A percentile compares a stretch with the other conserved stretches of the same genome.
phyloP scores from a whole-genome alignment of 92 coral and sea anemone species.

The Parazoanthus swiftii region DNA sequence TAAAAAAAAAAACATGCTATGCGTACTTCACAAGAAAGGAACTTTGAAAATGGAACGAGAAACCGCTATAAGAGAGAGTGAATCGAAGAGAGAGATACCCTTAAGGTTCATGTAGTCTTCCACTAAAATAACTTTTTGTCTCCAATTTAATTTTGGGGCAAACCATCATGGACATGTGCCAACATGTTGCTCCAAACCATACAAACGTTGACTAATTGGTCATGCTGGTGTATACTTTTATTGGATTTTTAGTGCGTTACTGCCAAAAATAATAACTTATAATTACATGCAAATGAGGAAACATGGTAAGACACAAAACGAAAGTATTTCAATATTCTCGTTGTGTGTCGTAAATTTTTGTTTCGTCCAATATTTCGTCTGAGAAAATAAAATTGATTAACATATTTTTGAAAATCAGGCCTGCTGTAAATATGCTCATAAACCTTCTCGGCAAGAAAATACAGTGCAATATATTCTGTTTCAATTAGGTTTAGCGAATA shows the following conservation, averaged over 20 bases:
- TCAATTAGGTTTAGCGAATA: conserved; percentile 6
- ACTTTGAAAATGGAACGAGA: too few species aligned
- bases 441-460: conserved; percentile 4
- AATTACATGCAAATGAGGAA: not conserved
- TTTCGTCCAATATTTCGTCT: not conserved
- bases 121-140: not conserved
- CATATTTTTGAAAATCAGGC: not conserved
- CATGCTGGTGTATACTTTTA: not conserved
- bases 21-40: too few species aligned
- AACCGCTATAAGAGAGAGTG: too few species aligned
- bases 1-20: too few species aligned
- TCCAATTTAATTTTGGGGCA: not conserved
- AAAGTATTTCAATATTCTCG: not conserved
- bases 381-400: not conserved
- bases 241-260: too few species aligned
- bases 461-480: conserved; percentile 6
- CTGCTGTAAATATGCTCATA: not conserved
- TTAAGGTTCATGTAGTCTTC: not conserved
- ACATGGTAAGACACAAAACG: not conserved
- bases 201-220: not conserved
- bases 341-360: not conserved
- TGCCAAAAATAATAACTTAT: too few species aligned
- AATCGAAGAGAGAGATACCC: too few species aligned
- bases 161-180: not conserved
- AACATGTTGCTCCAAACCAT: not conserved